Conservation (phyloP, 2,113 vertebrate genomes). For the Brachypodius melanocephalos region DNA sequence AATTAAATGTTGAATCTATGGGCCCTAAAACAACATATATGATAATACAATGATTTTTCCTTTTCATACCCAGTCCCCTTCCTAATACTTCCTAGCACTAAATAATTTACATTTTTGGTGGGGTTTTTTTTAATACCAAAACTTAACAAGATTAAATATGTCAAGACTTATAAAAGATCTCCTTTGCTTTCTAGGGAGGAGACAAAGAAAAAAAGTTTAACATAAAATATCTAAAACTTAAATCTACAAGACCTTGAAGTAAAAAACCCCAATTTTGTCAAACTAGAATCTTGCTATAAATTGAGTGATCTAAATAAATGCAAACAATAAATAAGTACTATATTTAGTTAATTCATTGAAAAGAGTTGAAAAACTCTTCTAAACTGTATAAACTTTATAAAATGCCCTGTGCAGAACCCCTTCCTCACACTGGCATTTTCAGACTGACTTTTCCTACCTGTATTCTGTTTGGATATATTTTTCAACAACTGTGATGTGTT, state of each 20-base stretch:
- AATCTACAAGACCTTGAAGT: not conserved
- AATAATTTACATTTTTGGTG: not conserved
- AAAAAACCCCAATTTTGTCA: not conserved
- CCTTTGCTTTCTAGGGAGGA: not conserved
- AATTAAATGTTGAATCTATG: not conserved
- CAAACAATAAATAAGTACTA: not conserved
- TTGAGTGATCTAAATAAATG: not conserved
- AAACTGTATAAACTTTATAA: not conserved
- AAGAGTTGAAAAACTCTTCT: not conserved
- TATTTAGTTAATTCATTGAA: not conserved
- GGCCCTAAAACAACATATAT: not conserved
- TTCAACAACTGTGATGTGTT: not conserved
- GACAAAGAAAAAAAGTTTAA: not conserved
- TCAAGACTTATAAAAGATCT: not conserved
- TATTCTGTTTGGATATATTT: not conserved
- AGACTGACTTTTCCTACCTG: not conserved
- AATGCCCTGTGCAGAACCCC: not conserved
- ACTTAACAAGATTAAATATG: not conserved
- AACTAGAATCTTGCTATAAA: not conserved
- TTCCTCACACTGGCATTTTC: not conserved
- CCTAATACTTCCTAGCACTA: not conserved
- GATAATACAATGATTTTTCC: not conserved
- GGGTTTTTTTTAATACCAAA: not conserved
- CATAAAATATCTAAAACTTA: not conserved
- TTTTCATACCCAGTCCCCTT: not conserved